Evolutionary conservation across 2,888 invertebrate species (phyloP).

Genomic region (Thera obeliscata): DNA sequence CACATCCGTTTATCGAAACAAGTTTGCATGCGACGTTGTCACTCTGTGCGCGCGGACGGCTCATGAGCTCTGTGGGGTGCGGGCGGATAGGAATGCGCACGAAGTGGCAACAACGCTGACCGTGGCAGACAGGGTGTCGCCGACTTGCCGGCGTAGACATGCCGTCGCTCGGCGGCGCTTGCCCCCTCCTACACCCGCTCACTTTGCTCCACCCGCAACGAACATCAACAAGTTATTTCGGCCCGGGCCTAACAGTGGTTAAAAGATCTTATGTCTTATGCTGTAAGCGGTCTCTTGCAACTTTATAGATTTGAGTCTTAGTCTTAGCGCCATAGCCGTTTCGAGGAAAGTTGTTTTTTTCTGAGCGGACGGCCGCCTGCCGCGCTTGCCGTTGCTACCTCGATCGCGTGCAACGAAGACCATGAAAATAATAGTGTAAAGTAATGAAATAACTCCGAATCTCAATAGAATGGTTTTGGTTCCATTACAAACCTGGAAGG

Average conservation of each 20-base stretch:
- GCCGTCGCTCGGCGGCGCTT: slow-evolving; percentile 88
- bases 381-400: slow-evolving; percentile 69
- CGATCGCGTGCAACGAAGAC: slow-evolving; percentile 65
- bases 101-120: slow-evolving; percentile 88
- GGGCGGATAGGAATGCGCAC: slow-evolving; percentile 82
- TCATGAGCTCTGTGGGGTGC: slow-evolving; percentile 72
- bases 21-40: slow-evolving; percentile 87
- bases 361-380: slow-evolving; percentile 63
- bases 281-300: slow-evolving; percentile 56
- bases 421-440: slow-evolving; percentile 64
- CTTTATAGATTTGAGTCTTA: slow-evolving; percentile 54
- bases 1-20: slow-evolving; percentile 90
- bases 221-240: slow-evolving; percentile 84
- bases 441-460: neutral
- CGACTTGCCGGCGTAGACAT: slow-evolving; percentile 92
- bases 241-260: slow-evolving; percentile 60
- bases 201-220: slow-evolving; percentile 70
- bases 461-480: neutral
- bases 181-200: slow-evolving; percentile 67
- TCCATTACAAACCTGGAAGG: too few relatives aligned
- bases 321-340: slow-evolving; percentile 82
- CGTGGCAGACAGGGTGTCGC: slow-evolving; percentile 98
- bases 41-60: slow-evolving; percentile 72
- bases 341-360: slow-evolving; percentile 82
- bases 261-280: slow-evolving; percentile 68